phyloP scores from a whole-genome alignment of 2,797 vertebrate species.

The Caiman crocodilus region DNA sequence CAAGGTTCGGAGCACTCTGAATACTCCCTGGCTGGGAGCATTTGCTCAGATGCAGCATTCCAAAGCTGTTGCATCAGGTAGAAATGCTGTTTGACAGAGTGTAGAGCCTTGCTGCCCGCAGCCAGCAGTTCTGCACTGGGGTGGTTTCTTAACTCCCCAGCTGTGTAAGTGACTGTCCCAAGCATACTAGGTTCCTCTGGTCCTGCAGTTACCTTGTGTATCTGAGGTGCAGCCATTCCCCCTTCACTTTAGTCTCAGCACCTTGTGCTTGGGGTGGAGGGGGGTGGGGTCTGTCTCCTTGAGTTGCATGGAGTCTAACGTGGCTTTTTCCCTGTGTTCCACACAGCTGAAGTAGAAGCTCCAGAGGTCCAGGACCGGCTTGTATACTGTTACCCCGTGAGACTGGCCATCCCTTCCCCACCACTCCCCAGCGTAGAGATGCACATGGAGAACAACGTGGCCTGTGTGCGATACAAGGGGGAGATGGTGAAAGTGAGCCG shows the following conservation, averaged over 20 bases:
- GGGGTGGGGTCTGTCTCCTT: not conserved
- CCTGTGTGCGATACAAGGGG: slow-evolving; percentile 93
- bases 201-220: not conserved
- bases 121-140: not conserved
- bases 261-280: not conserved
- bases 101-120: not conserved
- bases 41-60: not conserved
- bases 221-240: not conserved
- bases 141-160: not conserved
- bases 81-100: not conserved
- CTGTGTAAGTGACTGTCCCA: fast-evolving
- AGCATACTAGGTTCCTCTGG: too few species aligned
- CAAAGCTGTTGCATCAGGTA: not conserved
- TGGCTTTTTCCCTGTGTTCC: not conserved
- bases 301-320: fast-evolving
- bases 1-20: not conserved
- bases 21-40: not conserved
- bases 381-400: slow-evolving; percentile 94
- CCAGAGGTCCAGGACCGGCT: slow-evolving; percentile 86
- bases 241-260: not conserved
- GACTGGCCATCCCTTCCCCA: slow-evolving; percentile 85
- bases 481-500: slow-evolving; percentile 98
- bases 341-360: slow-evolving; percentile 83
- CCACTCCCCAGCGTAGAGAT: slow-evolving; percentile 91
- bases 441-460: slow-evolving; percentile 93